Evolutionary conservation across 2,888 invertebrate species (phyloP).

Genomic region (Diloba caeruleocephala): DNA sequence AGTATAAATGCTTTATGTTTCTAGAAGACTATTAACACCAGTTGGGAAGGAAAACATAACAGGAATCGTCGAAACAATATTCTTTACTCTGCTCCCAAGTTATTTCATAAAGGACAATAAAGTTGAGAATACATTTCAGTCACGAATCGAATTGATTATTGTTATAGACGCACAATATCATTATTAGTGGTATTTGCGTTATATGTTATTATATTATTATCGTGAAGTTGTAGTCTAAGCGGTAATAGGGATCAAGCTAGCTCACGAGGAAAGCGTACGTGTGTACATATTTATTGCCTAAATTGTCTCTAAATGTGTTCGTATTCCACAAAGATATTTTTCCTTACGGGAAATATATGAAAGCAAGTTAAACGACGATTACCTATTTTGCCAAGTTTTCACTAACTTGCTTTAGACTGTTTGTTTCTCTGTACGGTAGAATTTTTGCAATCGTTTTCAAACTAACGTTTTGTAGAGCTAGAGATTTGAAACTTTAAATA

Average conservation of each 20-base stretch:
- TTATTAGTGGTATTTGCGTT: slow-evolving; percentile 4
- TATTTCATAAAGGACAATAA: slow-evolving; percentile 14
- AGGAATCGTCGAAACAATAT: slow-evolving; percentile 4
- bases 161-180: slow-evolving; percentile 1
- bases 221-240: not conserved
- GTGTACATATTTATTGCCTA: not conserved
- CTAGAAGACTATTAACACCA: slow-evolving; percentile 6
- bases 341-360: too few species aligned
- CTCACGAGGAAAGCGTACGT: not conserved
- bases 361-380: too few species aligned
- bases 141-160: slow-evolving; percentile 24
- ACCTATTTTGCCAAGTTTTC: too few species aligned
- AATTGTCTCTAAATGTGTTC: too few species aligned
- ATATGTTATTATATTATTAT: too few species aligned
- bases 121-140: slow-evolving; percentile 7
- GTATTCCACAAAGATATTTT: too few species aligned
- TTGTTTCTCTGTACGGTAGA: too few species aligned
- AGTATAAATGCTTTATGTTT: not conserved
- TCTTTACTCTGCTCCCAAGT: not conserved
- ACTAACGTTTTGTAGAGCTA: too few species aligned
- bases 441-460: too few species aligned
- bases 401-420: too few species aligned
- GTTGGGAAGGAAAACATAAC: slow-evolving; percentile 2
- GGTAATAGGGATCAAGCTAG: not conserved
- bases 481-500: too few species aligned